Conservation (phyloP, 2,888 invertebrate species). For the Sinhomidia bicolor region DNA sequence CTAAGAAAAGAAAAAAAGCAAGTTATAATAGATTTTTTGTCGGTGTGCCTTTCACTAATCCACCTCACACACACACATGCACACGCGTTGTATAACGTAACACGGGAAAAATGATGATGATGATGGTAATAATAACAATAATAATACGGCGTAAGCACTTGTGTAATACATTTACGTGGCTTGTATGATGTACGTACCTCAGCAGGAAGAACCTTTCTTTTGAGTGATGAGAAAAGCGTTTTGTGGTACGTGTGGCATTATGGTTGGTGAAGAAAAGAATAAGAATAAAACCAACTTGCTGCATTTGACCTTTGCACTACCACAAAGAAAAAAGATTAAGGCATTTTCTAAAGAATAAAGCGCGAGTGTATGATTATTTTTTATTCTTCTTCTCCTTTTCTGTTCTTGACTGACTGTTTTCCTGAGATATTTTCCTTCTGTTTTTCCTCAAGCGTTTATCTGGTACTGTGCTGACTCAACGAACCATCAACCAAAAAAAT, state of each 20-base stretch:
- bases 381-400: no score
- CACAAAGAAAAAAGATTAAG: constrained; percentile 5
- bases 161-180: neutral
- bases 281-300: neutral
- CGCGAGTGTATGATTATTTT: neutral
- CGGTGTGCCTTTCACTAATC: constrained; percentile 41
- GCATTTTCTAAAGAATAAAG: neutral
- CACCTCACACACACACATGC: neutral
- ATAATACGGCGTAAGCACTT: neutral
- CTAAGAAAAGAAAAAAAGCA: constrained; percentile 18
- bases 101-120: constrained; percentile 5
- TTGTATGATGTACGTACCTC: no score
- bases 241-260: neutral
- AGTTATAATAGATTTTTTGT: constrained; percentile 59
- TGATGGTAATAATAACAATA: neutral
- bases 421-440: neutral
- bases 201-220: neutral
- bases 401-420: constrained; percentile 42
- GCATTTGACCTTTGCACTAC: constrained; percentile 26
- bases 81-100: neutral
- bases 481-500: constrained; percentile 16
- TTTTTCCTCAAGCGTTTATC: neutral
- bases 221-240: neutral
- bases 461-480: constrained; percentile 1
- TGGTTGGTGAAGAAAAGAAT: neutral